These are phyloP conservation scores for Acipenser oxyrinchus DNA, from an alignment of 2,797 vertebrate genomes.

Conservation along the genomic window DNA sequence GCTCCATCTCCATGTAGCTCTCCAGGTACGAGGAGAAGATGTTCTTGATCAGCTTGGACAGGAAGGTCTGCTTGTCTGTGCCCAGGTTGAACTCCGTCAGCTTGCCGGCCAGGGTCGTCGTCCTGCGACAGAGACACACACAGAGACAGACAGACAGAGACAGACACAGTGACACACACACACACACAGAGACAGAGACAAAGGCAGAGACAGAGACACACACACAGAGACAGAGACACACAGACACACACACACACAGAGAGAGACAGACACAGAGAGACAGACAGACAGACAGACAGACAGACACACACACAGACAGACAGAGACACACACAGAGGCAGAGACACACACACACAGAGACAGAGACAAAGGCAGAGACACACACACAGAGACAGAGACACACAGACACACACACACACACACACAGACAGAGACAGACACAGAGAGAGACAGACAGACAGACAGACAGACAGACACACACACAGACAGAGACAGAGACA, in stretches of 20 bases:
- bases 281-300: too few species aligned
- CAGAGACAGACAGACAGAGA: not conserved
- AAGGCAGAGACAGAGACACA: not conserved
- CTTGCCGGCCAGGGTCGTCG: constrained; percentile 82
- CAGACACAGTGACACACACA: not conserved
- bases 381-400: not conserved
- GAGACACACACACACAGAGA: too few species aligned
- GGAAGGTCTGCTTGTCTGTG: constrained; percentile 97
- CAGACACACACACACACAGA: not conserved
- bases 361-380: too few species aligned
- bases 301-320: too few species aligned
- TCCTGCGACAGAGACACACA: constrained; percentile 57
- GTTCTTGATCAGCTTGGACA: constrained; percentile 96
- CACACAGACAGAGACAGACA: too few species aligned
- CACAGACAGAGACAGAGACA: too few species aligned
- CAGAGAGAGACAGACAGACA: not conserved
- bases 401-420: too few species aligned
- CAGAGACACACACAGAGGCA: too few species aligned
- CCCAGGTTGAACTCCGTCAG: constrained; percentile 95
- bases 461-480: too few species aligned
- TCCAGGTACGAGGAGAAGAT: constrained; percentile 96
- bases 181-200: not conserved
- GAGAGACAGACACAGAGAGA: not conserved
- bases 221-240: not conserved
- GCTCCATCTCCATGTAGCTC: constrained; percentile 95